phyloP scores from a whole-genome alignment of 2,797 vertebrate genomes.

The Glossophaga mutica region DNA sequence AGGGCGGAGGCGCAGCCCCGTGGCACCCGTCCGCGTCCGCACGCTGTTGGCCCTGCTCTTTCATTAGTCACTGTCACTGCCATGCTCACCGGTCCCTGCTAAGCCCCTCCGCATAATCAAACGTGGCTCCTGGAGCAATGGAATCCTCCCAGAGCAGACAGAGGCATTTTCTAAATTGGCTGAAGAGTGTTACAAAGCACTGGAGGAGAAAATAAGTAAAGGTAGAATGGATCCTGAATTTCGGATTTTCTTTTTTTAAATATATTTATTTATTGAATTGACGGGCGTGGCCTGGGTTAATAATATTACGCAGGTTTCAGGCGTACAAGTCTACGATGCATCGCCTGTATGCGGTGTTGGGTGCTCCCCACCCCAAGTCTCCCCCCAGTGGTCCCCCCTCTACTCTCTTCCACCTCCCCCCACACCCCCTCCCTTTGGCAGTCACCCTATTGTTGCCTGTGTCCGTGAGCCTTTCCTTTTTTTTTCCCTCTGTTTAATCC shows the following conservation, averaged over 20 bases:
- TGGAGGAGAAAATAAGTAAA: slow-evolving; percentile 20
- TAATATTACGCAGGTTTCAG: not conserved
- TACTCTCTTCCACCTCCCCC: too few species aligned
- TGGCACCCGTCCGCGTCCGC: rapidly evolving
- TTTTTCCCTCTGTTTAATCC: too few species aligned
- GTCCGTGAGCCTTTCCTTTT: too few species aligned
- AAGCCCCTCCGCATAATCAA: slow-evolving; percentile 31
- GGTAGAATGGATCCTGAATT: slow-evolving; percentile 6
- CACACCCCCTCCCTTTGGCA: too few species aligned
- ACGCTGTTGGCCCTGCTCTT: not conserved
- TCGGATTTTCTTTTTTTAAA: not conserved
- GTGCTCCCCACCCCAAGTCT: not conserved
- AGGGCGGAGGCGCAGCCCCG: not conserved
- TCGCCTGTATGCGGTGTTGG: not conserved
- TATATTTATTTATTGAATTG: not conserved
- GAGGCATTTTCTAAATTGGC: slow-evolving; percentile 43
- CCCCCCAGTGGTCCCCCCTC: too few species aligned
- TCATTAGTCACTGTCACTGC: slow-evolving; percentile 59
- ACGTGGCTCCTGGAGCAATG: slow-evolving; percentile 17
- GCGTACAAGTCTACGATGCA: too few species aligned
- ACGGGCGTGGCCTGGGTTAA: not conserved
- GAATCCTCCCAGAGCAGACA: slow-evolving; percentile 26
- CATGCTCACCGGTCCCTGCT: not conserved
- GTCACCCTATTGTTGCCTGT: too few species aligned
- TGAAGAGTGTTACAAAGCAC: slow-evolving; percentile 28